Evolutionary conservation across 2,888 invertebrate species (phyloP), one percentile per base, ranked within the genome.

Genomic region (Dryadula phaetusa): DNA sequence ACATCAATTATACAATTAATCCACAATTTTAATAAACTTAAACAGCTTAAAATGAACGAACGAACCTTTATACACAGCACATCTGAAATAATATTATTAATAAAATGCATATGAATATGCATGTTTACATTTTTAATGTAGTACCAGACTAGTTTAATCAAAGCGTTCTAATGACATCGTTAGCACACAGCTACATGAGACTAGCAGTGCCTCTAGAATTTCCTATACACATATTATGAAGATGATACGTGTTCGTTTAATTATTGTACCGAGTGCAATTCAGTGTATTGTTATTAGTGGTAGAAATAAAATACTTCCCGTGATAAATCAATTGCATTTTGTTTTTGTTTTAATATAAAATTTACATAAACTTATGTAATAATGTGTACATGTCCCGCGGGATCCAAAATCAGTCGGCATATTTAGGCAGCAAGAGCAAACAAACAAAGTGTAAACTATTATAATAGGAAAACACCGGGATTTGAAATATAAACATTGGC

Each of bases 91-190:
- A 28, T 28, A 28, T 28, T 32, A 32, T 32, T 32, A 32, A 32
- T 32, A 32, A 32, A 32, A 32, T 32, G 5, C 5, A 32, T 32
- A 5, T 8, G n/a, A 10, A n/a, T n/a, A 53, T 53, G 0, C 18
- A 10, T 16, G 25, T 42, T 40, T 25, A 47, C 12, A 49, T 49
- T 58, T 25, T 56, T 64, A 54, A 46, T 56, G 32, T 47, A 54
- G 46, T 40, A 47, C 28, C 42, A 32, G 32, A 28, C 20, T 34
- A 18, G 61, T 64, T 61, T 63, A 66, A 63, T 63, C 68, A 42
- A 53, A 44, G 44, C 61, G 20, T 49, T 64, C 66, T 73, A 73
- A 73, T 71, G 73, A 69, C 71, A 60, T 71, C 71, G 66, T 71
- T 71, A 71, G 66, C 4, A 25, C n/a, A 25, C 14, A 25, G 49